phyloP scores from a whole-genome alignment of 2,113 vertebrate species.

The Lipophrys pholis region DNA sequence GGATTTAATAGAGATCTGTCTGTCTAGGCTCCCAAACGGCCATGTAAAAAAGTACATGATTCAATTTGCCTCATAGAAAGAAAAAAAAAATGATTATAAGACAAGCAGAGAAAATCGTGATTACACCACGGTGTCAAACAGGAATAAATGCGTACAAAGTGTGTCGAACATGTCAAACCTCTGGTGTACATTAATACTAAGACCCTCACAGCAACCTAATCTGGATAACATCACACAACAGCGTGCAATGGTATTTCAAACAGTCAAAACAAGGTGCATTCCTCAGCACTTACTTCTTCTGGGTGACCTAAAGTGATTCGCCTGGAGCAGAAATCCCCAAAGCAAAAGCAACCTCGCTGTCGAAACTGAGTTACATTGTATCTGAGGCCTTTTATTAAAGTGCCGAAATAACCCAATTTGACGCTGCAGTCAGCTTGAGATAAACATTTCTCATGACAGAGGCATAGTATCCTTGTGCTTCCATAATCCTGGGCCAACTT shows the following conservation, averaged over 20 bases:
- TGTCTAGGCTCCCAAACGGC: background rate
- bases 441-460: conserved; percentile 3
- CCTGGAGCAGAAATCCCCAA: conserved; percentile 21
- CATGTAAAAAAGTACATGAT: background rate
- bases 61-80: background rate
- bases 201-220: conserved; percentile 29
- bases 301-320: conserved; percentile 58
- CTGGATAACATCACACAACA: conserved; percentile 51
- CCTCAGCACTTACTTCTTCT: conserved; percentile 65
- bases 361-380: conserved; percentile 32
- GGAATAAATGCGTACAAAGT: conserved; percentile 8
- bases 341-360: conserved; percentile 44
- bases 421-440: background rate
- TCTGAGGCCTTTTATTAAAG: conserved; percentile 10
- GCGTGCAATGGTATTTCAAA: conserved; percentile 34
- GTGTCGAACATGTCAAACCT: conserved; percentile 24
- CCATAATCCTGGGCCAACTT: background rate
- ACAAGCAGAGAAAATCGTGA: background rate
- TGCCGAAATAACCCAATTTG: background rate
- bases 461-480: conserved; percentile 1
- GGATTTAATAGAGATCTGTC: conserved; percentile 3
- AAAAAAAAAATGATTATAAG: background rate
- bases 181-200: conserved; percentile 33
- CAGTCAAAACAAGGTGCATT: conserved; percentile 60
- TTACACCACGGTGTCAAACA: background rate